Evolutionary conservation across 2,888 invertebrate species (phyloP), one percentile per base, ranked within the genome.

Genomic region (Bombylius major): DNA sequence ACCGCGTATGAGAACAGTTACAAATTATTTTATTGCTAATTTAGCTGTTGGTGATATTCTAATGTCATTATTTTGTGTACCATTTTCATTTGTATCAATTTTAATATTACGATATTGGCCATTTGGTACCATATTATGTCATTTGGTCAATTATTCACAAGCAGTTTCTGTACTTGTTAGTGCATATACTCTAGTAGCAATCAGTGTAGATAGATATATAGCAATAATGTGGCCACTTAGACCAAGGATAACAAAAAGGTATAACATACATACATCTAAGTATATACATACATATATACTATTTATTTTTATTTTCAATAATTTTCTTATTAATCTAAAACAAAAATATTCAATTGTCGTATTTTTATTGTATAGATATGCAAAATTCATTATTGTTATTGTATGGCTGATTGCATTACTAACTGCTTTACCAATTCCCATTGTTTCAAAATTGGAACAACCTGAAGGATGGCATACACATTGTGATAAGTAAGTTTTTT

Each of bases 11-110:
- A 82, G 88, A 65, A 93, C 92, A 0, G 91, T 94, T 5, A 94
- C 94, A 47, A 95, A 95, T 72, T 90, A 83, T 72, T 93, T 94
- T 71, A 90, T 95, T 67, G 87, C 89, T 68, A 90, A 89, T 71
- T 76, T 95, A 61, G 92, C 94, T 0, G 78, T 92, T 46, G 90
- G 94, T 47, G 95, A 95, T 70, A 84, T 95, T 58, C 75, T 94
- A 56, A 92, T 95, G 85, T 88, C 92, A 0, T 68, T 90, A 33
- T 86, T 95, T 66, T 94, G 95, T 73, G 87, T 95, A 60, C 94
- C 94, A 4, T 93, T 93, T 67, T 87, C 91, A 4, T 92, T 90
- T 66, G 82, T 92, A 34, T 83, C 91, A 12, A 84, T 84, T 65
- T 76, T 89, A 52, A 77, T 93, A 62, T 77, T 90, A 47, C 83